Base-by-base conservation (phyloP, 2,888 invertebrate genomes). In the Nemurella pictetii region DNA sequence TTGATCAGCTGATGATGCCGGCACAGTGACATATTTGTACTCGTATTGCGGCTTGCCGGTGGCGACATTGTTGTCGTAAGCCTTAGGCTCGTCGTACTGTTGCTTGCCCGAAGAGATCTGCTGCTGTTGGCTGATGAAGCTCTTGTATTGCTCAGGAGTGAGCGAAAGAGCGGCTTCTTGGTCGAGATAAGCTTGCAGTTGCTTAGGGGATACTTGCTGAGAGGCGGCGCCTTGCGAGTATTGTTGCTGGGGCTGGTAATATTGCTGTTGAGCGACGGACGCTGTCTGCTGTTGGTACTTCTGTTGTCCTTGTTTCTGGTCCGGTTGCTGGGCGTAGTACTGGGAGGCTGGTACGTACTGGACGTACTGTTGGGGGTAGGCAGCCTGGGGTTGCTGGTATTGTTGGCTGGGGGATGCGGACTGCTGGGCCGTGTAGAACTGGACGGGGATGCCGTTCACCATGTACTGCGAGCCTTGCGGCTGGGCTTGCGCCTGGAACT, bases 241-340 rank as follows among this genome's bases (percentile, higher is more conserved):
- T 15, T 78, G 78, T 0, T 7, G 1, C 30, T 78, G 78, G 2
- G 26, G 29, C 26, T 75, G 75, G 29, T 27, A 30, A 7, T 27
- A 29, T 15, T 78, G 78, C 28, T 78, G 78, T n/a, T 78, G 29
- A 3, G 78, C 78, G 26, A n/a, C 75, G 3, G 75, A 25, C 0
- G 75, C 32, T 72, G 28, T 27, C 72, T 82, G 81, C 77, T 77
- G 78, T 28, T 82, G 82, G 55, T 32, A n/a, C 81, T 84, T 80
- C 15, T 84, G 84, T 20, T 36, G 55, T 20, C 73, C 25, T 12
- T 30, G 20, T 5, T 27, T n/a, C n/a, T 28, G 29, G 26, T 28
- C 29, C 9, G 78, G 30, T 72, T 80, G 80, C 74, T 80, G 80
- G 30, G 74, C 32, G 81, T 73, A 32, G 32, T 84, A 81, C 55